Evolutionary conservation across 2,113 vertebrate species (phyloP).

Genomic region (Poeciliopsis prolifica): DNA sequence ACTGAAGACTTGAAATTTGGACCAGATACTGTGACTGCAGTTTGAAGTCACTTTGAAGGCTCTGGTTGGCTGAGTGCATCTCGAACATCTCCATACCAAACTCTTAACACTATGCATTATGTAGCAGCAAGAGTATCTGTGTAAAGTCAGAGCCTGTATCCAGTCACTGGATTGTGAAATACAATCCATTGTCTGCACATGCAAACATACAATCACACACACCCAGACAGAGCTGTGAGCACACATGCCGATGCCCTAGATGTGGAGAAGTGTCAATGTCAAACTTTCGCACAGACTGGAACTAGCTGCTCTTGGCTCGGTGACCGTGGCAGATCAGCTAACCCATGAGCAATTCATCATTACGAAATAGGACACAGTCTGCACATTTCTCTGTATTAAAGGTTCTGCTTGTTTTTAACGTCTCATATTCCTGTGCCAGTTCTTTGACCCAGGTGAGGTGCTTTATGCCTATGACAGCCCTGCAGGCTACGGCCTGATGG

Average conservation of each 20-base stretch:
- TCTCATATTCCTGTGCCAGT: slow-evolving; percentile 74
- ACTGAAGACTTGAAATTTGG: slow-evolving; percentile 35
- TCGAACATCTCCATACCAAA: slow-evolving; percentile 11
- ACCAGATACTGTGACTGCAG: slow-evolving; percentile 27
- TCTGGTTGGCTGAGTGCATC: slow-evolving; percentile 25
- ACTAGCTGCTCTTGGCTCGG: slow-evolving; percentile 34
- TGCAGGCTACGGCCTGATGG: slow-evolving; percentile 89
- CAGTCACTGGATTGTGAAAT: slow-evolving; percentile 60
- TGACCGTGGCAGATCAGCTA: slow-evolving; percentile 22
- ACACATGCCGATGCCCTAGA: slow-evolving; percentile 33
- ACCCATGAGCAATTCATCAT: slow-evolving; percentile 45
- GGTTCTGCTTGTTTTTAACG: slow-evolving; percentile 1
- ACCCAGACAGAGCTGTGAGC: slow-evolving; percentile 5
- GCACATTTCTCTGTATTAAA: slow-evolving; percentile 1
- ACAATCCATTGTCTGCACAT: slow-evolving; percentile 39
- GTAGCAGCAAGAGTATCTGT: slow-evolving; percentile 65
- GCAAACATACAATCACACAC: slow-evolving; percentile 12
- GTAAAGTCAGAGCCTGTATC: slow-evolving; percentile 43
- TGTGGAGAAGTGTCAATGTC: slow-evolving; percentile 56
- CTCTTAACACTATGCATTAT: slow-evolving; percentile 66
- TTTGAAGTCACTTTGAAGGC: slow-evolving; percentile 12
- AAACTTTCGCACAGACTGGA: slow-evolving; percentile 31
- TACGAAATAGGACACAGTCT: slow-evolving; percentile 38
- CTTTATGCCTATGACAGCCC: slow-evolving; percentile 92
- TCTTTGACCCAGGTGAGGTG: slow-evolving; percentile 92